Evolutionary conservation across 2,797 vertebrate species (phyloP).

Genomic region (Sebastes flavidus): DNA sequence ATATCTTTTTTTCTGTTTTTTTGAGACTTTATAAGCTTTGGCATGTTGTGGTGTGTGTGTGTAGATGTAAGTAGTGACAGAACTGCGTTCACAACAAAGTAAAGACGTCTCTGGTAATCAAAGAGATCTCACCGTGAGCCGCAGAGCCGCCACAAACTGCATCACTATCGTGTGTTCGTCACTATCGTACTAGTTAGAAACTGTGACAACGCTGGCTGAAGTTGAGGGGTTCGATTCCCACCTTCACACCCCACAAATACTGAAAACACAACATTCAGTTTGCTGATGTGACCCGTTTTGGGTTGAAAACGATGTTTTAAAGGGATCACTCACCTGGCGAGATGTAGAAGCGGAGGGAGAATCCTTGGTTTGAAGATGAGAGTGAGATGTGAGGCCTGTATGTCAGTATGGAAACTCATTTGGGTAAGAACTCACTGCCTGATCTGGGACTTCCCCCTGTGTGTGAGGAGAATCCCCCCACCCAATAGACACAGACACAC

Average conservation of each 20-base stretch:
- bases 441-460: slow-evolving; percentile 53
- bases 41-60: not conserved
- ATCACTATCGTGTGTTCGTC: not conserved
- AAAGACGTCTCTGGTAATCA: not conserved
- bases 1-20: not conserved
- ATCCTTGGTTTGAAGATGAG: slow-evolving; percentile 21
- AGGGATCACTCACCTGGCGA: slow-evolving; percentile 53
- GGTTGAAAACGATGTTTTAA: not conserved
- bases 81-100: not conserved
- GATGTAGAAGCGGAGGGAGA: not conserved
- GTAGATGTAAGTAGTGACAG: not conserved
- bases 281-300: accelerated
- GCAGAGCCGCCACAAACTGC: not conserved
- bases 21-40: not conserved
- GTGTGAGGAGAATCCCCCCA: slow-evolving; percentile 7
- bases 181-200: not conserved
- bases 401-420: slow-evolving; percentile 51
- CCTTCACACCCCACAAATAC: not conserved
- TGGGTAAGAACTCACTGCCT: slow-evolving; percentile 38
- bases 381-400: not conserved
- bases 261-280: not conserved
- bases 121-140: not conserved
- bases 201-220: not conserved
- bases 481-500: not conserved
- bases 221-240: not conserved